These are phyloP conservation scores for Drosophila seguyi DNA, from an alignment of 1,140 invertebrate genomes.

Conservation along the genomic window DNA sequence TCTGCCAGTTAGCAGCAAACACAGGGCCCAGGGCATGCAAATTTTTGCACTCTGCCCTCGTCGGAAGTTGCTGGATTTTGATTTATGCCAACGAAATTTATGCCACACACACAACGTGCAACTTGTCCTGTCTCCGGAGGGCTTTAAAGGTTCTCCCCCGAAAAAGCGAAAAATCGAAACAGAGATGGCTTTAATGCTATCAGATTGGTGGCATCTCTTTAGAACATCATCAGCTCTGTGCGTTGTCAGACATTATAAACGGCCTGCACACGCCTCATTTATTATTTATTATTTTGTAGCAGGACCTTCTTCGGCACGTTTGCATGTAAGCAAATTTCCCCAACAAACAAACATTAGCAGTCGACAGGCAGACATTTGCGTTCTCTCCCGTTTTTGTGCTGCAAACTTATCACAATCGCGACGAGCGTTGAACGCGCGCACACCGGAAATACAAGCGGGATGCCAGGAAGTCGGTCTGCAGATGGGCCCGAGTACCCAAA, in stretches of 20 bases:
- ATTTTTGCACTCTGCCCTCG: conserved; percentile 78
- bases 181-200: conserved; percentile 60
- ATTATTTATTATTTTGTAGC: conserved; percentile 73
- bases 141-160: conserved; percentile 26
- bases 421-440: conserved; percentile 63
- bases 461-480: conserved; percentile 61
- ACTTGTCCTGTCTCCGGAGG: conserved; percentile 34
- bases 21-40: conserved; percentile 61
- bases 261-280: conserved; percentile 84
- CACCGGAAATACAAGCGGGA: conserved; percentile 80
- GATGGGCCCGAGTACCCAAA: conserved; percentile 34
- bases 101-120: conserved; percentile 64
- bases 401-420: conserved; percentile 68
- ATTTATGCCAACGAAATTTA: conserved; percentile 84
- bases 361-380: conserved; percentile 65
- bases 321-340: conserved; percentile 69
- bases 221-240: conserved; percentile 58
- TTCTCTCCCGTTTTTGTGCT: conserved; percentile 28
- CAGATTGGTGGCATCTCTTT: conserved; percentile 45
- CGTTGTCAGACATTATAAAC: conserved; percentile 80
- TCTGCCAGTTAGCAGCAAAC: conserved; percentile 28
- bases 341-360: conserved; percentile 58
- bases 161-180: conserved; percentile 1
- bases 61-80: conserved; percentile 81
- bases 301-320: conserved; percentile 18